These are phyloP conservation scores for Astropecten irregularis DNA, from an alignment of 53 echinoderm and acorn worm genomes.

Conservation along the genomic window DNA sequence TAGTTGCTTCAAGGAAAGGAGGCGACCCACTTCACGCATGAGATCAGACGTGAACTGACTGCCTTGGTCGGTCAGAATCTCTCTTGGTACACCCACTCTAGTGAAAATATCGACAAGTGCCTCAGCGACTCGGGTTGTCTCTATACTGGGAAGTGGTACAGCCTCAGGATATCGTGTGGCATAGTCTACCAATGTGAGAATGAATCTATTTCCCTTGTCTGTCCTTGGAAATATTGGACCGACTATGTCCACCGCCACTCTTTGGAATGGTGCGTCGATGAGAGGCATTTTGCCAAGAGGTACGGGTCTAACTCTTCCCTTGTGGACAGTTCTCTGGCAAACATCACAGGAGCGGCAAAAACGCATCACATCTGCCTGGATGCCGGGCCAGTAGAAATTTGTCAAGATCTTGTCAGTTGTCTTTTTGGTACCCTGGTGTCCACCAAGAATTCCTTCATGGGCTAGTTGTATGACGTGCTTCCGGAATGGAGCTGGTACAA, in stretches of 20 bases:
- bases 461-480: conserved; percentile 31
- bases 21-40: conserved; percentile 55
- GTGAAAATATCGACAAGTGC: conserved; percentile 25
- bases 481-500: conserved; percentile 12
- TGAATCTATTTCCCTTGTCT: conserved; percentile 19
- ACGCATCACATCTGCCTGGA: conserved; percentile 23
- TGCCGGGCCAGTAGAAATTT: conserved; percentile 63
- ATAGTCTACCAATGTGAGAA: conserved; percentile 22
- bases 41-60: conserved; percentile 47
- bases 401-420: conserved; percentile 32
- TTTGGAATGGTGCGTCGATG: conserved; percentile 50
- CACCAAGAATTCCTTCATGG: conserved; percentile 51
- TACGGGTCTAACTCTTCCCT: conserved; percentile 60
- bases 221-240: conserved; percentile 46
- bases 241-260: conserved; percentile 57
- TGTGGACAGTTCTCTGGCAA: conserved; percentile 55
- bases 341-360: conserved; percentile 59
- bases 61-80: conserved; percentile 57
- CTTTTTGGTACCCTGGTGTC: conserved; percentile 44
- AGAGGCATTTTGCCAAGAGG: conserved; percentile 57
- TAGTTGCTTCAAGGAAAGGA: conserved; percentile 29
- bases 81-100: conserved; percentile 45
- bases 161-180: conserved; percentile 46
- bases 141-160: conserved; percentile 11
- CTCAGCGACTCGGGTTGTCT: conserved; percentile 34